Conservation (phyloP, 2,888 invertebrate genomes). For the Cephonodes hylas region DNA sequence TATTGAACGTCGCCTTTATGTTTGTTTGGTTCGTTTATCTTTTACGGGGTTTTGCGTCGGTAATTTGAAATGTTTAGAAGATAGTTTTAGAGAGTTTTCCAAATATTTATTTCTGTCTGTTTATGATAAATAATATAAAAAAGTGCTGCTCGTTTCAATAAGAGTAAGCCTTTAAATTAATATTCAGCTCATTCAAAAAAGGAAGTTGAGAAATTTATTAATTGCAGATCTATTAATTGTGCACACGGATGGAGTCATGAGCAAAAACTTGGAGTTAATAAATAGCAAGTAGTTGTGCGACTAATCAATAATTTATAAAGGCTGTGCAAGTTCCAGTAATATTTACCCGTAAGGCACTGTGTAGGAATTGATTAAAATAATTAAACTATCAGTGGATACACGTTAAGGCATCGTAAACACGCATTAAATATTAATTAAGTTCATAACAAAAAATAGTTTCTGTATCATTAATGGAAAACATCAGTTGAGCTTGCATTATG, state of each 20-base stretch:
- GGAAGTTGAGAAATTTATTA: neutral
- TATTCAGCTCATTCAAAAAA: neutral
- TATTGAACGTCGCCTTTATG: neutral
- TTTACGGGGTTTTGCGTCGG: neutral
- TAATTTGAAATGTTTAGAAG: neutral
- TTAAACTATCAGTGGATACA: constrained; percentile 57
- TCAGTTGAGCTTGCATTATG: constrained; percentile 54
- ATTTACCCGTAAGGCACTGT: constrained; percentile 16
- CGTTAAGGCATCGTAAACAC: constrained; percentile 57
- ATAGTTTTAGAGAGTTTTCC: neutral
- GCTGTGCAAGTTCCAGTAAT: neutral
- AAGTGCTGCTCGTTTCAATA: neutral
- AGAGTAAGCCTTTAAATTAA: neutral
- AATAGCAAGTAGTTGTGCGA: constrained; percentile 9
- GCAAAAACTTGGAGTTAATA: neutral
- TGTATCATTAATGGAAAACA: constrained; percentile 60
- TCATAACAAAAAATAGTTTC: constrained; percentile 60
- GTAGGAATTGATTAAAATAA: constrained; percentile 54
- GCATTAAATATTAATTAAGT: constrained; percentile 71
- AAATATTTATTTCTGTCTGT: no score
- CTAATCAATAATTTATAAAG: constrained; percentile 11
- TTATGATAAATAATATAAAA: neutral
- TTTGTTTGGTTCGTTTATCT: neutral
- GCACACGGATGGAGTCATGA: neutral
- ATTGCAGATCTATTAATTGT: neutral